phyloP scores from a whole-genome alignment of 2,888 invertebrate genomes.

The Tenthredo mesomela region DNA sequence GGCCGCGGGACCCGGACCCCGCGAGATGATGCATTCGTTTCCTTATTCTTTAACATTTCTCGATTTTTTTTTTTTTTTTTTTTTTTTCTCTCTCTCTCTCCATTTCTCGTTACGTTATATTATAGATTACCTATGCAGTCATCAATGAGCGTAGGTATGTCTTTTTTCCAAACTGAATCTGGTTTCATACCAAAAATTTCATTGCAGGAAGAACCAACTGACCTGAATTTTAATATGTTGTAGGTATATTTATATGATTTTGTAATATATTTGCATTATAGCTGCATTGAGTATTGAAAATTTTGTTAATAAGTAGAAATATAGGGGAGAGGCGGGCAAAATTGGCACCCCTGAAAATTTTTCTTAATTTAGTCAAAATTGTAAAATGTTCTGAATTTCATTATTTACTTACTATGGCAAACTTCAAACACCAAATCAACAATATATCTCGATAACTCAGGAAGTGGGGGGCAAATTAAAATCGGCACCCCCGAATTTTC shows the following conservation, averaged over 20 bases:
- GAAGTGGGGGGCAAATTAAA: too few relatives aligned
- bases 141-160: background rate
- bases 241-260: background rate
- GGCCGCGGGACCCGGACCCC: background rate
- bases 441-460: too few relatives aligned
- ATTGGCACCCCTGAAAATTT: too few relatives aligned
- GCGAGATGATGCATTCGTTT: background rate
- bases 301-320: background rate
- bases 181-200: background rate
- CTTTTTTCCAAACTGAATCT: background rate
- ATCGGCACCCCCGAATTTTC: too few relatives aligned
- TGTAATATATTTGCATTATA: background rate
- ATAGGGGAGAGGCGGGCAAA: too few relatives aligned
- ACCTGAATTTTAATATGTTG: background rate
- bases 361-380: too few relatives aligned
- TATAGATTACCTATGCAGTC: background rate
- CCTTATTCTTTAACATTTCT: background rate
- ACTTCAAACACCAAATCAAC: too few relatives aligned
- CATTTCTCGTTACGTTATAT: background rate
- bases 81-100: background rate
- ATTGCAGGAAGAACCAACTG: background rate
- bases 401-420: too few relatives aligned
- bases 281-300: background rate
- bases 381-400: too few relatives aligned
- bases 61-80: background rate